A percentile compares a stretch with the other conserved stretches of the same genome.
Evolutionary conservation across 2,113 vertebrate genomes (phyloP).

Genomic region (Nerophis lumbriciformis): DNA sequence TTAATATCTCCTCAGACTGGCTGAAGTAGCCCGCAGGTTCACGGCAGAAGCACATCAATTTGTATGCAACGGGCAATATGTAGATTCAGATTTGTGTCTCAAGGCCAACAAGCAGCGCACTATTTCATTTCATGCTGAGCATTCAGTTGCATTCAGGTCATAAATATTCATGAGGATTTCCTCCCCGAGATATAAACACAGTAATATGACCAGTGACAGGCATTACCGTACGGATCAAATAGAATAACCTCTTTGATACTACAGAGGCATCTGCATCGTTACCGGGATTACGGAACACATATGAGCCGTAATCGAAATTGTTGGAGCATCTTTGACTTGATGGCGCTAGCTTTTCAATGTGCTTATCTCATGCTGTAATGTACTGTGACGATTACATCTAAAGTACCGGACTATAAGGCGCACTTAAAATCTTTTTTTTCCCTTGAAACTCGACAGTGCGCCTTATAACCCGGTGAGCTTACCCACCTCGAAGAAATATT

Average conservation of each 20-base stretch:
- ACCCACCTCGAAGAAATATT: too few relatives aligned
- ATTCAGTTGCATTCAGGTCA: slow-evolving; percentile 48
- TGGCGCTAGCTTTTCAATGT: slow-evolving; percentile 6
- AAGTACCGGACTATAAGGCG: too few relatives aligned
- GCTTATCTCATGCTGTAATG: slow-evolving; percentile 15
- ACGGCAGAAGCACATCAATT: slow-evolving; percentile 42
- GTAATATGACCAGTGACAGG: slow-evolving; percentile 62
- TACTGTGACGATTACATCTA: slow-evolving; percentile 11
- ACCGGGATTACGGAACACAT: slow-evolving; percentile 3
- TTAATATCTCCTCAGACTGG: not conserved
- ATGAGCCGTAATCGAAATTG: slow-evolving; percentile 29
- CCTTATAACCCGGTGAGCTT: too few relatives aligned
- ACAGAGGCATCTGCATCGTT: slow-evolving; percentile 29
- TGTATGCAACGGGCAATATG: slow-evolving; percentile 60
- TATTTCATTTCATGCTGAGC: slow-evolving; percentile 60
- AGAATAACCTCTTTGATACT: slow-evolving; percentile 66
- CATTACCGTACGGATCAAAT: slow-evolving; percentile 61
- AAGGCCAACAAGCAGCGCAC: slow-evolving; percentile 53
- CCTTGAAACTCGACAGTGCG: too few relatives aligned
- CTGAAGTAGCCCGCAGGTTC: slow-evolving; percentile 40
- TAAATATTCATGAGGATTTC: slow-evolving; percentile 67
- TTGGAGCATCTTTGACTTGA: slow-evolving; percentile 27
- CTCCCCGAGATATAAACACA: slow-evolving; percentile 64
- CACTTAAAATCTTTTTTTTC: too few relatives aligned
- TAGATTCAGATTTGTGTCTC: slow-evolving; percentile 63